A percentile compares a stretch with the other conserved stretches of the same genome.
Evolutionary conservation across 2,888 invertebrate genomes (phyloP).

Genomic region (Protula sp.): DNA sequence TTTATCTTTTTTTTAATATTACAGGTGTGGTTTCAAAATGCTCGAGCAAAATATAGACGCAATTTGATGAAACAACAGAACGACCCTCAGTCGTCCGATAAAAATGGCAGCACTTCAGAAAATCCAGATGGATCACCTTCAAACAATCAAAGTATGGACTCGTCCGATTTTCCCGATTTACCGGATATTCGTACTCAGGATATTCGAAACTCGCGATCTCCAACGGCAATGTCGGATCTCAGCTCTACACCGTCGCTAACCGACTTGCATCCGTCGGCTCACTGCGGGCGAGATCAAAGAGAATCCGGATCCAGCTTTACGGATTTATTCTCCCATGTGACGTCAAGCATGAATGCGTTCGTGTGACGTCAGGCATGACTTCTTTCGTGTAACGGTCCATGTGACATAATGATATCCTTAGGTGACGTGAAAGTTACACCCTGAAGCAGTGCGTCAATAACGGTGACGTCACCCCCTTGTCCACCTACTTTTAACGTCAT

Average conservation of each 20-base stretch:
- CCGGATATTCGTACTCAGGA: not conserved
- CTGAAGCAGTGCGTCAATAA: too few species aligned
- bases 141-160: not conserved
- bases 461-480: too few species aligned
- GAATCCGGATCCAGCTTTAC: not conserved
- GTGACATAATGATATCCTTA: too few species aligned
- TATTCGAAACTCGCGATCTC: not conserved
- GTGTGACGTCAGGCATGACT: too few species aligned
- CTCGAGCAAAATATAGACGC: slow-evolving; percentile 94
- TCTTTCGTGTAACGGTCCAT: too few species aligned
- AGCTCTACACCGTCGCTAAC: not conserved
- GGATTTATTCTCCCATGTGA: not conserved
- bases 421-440: too few species aligned
- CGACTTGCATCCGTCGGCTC: not conserved
- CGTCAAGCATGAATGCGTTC: not conserved
- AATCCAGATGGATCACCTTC: not conserved
- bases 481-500: too few species aligned
- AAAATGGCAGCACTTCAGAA: not conserved
- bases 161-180: not conserved
- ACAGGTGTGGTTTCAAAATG: slow-evolving; percentile 99
- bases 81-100: too few species aligned
- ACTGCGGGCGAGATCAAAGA: not conserved
- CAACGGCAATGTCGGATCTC: not conserved
- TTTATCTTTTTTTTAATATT: not conserved
- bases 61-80: slow-evolving; percentile 61